Conservation (phyloP, 1,140 invertebrate genomes). For the Marisa cornuarietis region DNA sequence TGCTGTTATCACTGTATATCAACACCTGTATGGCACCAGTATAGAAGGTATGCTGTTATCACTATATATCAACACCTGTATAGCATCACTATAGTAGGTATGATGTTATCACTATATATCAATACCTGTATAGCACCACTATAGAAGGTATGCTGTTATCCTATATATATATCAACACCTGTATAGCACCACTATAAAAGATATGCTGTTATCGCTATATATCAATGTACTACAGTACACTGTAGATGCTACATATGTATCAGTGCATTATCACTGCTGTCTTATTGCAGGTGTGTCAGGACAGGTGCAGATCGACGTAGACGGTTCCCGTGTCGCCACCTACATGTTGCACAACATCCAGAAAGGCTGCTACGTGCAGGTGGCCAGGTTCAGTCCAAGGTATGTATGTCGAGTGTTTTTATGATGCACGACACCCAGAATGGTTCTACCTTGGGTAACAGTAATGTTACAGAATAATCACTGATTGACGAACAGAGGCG, state of each 20-base stretch:
- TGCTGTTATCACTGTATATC: no score
- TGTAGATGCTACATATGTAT: no score
- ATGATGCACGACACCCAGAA: background rate
- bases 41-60: constrained; percentile 26
- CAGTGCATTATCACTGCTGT: background rate
- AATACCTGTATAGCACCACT: no score
- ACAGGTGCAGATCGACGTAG: constrained; percentile 12
- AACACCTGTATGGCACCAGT: constrained; percentile 8
- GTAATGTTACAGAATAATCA: no score
- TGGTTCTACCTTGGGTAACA: background rate
- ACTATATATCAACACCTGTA: no score
- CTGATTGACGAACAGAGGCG: no score
- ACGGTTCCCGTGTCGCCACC: constrained; percentile 18
- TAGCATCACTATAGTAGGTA: no score
- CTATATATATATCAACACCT: no score
- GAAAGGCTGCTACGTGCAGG: constrained; percentile 23
- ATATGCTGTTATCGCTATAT: constrained; percentile 16
- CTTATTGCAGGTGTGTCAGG: constrained; percentile 23
- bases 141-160: no score
- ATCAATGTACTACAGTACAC: no score
- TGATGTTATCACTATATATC: no score
- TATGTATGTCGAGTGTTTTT: background rate
- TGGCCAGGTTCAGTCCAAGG: constrained; percentile 20
- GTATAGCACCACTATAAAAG: no score
- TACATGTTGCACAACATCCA: constrained; percentile 36